Evolutionary conservation across 2,113 vertebrate genomes (phyloP).

Genomic region (Procapra przewalskii): DNA sequence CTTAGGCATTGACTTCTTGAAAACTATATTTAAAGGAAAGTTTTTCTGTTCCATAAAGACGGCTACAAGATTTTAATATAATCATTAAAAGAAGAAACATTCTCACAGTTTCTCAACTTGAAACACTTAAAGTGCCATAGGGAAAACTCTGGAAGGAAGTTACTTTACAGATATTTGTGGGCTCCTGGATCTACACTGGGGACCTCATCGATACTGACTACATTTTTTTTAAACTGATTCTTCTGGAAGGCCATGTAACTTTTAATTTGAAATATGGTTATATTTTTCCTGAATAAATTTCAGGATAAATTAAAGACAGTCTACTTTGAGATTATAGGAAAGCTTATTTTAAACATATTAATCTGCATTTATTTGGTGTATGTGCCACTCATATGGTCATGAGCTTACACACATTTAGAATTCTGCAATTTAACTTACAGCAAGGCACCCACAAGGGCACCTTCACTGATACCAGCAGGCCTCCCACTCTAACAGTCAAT

Average conservation of each 20-base stretch:
- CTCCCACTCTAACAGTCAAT: background rate
- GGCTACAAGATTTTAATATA: slow-evolving; percentile 56
- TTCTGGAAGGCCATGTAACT: background rate
- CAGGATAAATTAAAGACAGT: background rate
- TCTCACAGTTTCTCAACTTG: slow-evolving; percentile 31
- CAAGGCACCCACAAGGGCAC: background rate
- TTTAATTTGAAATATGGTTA: slow-evolving; percentile 19
- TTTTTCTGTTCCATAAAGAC: slow-evolving; percentile 44
- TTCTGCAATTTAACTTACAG: background rate
- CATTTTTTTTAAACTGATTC: background rate
- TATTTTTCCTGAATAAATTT: background rate
- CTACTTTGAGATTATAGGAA: background rate
- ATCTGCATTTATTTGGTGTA: background rate
- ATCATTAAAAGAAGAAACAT: slow-evolving; percentile 39
- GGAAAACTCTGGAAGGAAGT: slow-evolving; percentile 25
- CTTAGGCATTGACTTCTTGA: slow-evolving; percentile 33
- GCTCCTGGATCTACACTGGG: background rate
- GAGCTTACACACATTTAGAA: background rate
- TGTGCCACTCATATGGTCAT: background rate
- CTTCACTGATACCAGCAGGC: background rate
- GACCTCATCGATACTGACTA: background rate
- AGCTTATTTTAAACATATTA: background rate
- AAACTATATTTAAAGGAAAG: slow-evolving; percentile 53
- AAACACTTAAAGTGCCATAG: slow-evolving; percentile 38
- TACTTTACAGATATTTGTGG: background rate